Base-by-base conservation (phyloP, 2,797 vertebrate genomes). In the Alcedo atthis region DNA sequence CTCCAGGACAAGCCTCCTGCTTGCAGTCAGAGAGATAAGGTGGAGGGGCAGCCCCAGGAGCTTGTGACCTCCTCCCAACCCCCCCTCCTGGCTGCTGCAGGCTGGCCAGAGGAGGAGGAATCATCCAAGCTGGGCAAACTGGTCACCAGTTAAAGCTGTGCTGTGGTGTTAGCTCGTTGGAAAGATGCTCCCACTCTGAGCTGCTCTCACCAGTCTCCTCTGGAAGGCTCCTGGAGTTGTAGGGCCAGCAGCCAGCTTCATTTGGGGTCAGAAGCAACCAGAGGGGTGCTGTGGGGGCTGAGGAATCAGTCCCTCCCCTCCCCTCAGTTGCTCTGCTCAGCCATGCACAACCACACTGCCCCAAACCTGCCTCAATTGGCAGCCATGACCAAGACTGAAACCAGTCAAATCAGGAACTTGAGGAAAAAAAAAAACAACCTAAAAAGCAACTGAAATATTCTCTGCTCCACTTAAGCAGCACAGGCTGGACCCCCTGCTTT, bases 371-470 rank as follows among this genome's bases (percentile, higher is more conserved):
- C 76, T 68, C 71, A 89, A 78, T 85, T 68, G 35, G 85, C 59
- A 79, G 53, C 0, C 3, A 86, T 80, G 92, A 96, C 81, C 75
- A 77, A 95, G 85, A 67, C 78, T 82, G 92, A 96, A 95, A 96
- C 69, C 35, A 62, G 77, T 78, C 33, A 54, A 76, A 94, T 61
- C 70, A 55, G 87, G 75, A 94, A 93, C 87, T 81, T 95, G 1
- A 63, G 58, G 33, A 43, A 35, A 70, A 73, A 55, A 40, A 14
- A 8, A 30, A 42, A 40, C 21, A 33, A 58, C 12, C 32, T 53
- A 37, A 66, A 76, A 42, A 37, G 19, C 43, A 45, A 45, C 43
- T 45, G 8, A 17, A 7, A 55, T 16, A 20, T 0, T 0, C 33
- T 62, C 40, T 32, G 37, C 37, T 37, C 5, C 15, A 8, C 19